phyloP scores from a whole-genome alignment of 2,113 vertebrate genomes.

The Datnioides undecimradiatus region DNA sequence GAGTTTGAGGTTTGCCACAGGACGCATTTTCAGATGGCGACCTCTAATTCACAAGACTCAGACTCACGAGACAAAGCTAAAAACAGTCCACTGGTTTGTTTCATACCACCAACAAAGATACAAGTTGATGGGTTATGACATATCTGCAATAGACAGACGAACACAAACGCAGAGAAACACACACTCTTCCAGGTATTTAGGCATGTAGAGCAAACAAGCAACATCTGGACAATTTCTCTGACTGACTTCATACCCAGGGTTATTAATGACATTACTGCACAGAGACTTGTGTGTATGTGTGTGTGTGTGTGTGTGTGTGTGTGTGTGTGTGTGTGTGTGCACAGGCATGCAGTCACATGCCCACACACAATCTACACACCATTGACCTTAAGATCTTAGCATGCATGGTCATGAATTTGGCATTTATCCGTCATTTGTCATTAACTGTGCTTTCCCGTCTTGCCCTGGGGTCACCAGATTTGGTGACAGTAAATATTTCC shows the following conservation, averaged over 20 bases:
- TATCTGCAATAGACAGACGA: constrained; percentile 43
- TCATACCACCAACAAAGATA: constrained; percentile 44
- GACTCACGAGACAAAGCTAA: too few species aligned
- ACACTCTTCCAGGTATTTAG: constrained; percentile 12
- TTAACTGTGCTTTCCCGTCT: constrained; percentile 11
- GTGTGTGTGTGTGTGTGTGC: not conserved
- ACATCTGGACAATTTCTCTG: constrained; percentile 29
- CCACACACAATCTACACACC: not conserved
- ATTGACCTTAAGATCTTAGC: constrained; percentile 53
- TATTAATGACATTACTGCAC: constrained; percentile 54
- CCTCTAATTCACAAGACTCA: constrained; percentile 36
- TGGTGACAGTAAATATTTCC: too few species aligned
- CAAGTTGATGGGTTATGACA: constrained; percentile 59
- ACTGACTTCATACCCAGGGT: constrained; percentile 32
- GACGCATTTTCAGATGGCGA: constrained; percentile 43
- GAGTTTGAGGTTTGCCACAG: not conserved
- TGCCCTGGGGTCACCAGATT: too few species aligned
- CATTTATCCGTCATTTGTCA: constrained; percentile 56
- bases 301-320: not conserved
- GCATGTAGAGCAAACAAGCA: constrained; percentile 11
- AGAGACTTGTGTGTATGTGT: not conserved
- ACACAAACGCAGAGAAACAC: constrained; percentile 18
- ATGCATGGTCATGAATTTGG: constrained; percentile 31
- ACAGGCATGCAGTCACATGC: constrained; percentile 15
- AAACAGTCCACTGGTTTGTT: constrained; percentile 47